A percentile compares a stretch with the other conserved stretches of the same genome.
phyloP scores from a whole-genome alignment of 2,888 invertebrate species.

The Macaria liturata region DNA sequence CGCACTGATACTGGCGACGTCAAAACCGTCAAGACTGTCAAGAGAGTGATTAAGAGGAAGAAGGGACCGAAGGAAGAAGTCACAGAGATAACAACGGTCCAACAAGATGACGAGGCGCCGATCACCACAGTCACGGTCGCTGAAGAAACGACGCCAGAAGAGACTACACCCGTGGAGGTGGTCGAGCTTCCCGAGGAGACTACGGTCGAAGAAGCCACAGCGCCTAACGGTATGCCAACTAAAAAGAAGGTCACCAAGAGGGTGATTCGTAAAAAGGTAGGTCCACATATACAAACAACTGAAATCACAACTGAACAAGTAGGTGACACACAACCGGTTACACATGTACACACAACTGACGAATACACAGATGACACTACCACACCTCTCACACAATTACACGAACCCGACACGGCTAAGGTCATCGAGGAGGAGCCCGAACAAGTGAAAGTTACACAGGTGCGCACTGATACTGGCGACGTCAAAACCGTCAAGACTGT shows the following conservation, averaged over 20 bases:
- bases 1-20: slow-evolving; percentile 50
- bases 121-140: slow-evolving; percentile 45
- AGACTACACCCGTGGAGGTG: slow-evolving; percentile 36
- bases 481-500: slow-evolving; percentile 39
- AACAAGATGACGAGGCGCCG: slow-evolving; percentile 59
- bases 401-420: slow-evolving; percentile 37
- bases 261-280: slow-evolving; percentile 62
- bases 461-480: slow-evolving; percentile 37
- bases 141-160: slow-evolving; percentile 40
- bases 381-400: slow-evolving; percentile 33
- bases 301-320: slow-evolving; percentile 47
- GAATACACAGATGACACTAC: slow-evolving; percentile 46
- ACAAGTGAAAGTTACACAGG: slow-evolving; percentile 39
- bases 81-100: slow-evolving; percentile 68
- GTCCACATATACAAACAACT: slow-evolving; percentile 46
- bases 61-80: slow-evolving; percentile 46
- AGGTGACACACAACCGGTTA: slow-evolving; percentile 47
- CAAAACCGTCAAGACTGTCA: slow-evolving; percentile 41
- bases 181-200: slow-evolving; percentile 57
- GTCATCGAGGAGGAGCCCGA: slow-evolving; percentile 42
- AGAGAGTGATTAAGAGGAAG: slow-evolving; percentile 56
- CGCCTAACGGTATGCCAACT: slow-evolving; percentile 48
- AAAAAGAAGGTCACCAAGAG: slow-evolving; percentile 57
- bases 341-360: slow-evolving; percentile 44
- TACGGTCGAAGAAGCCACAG: slow-evolving; percentile 41